Evolutionary conservation across 2,888 invertebrate genomes (phyloP).

Genomic region (Dolichomitus sp.): DNA sequence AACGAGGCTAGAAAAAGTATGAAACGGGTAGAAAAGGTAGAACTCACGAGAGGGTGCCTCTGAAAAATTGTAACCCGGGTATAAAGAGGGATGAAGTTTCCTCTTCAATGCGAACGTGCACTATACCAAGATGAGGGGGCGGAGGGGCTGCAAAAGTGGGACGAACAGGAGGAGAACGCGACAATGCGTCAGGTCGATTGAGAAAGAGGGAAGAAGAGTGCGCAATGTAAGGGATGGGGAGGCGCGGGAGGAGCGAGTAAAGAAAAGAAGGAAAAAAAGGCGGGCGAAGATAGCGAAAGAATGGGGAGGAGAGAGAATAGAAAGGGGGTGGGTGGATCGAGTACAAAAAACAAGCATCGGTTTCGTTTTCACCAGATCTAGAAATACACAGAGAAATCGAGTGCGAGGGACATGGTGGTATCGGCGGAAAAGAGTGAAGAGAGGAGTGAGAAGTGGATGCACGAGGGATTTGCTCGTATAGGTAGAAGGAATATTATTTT

Average conservation of each 20-base stretch:
- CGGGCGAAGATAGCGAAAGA: background rate
- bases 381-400: slow-evolving; percentile 46
- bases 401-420: slow-evolving; percentile 17
- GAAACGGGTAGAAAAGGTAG: slow-evolving; percentile 27
- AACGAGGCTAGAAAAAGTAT: slow-evolving; percentile 8
- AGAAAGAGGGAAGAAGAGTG: slow-evolving; percentile 40
- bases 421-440: slow-evolving; percentile 8
- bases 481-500: slow-evolving; percentile 73
- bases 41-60: slow-evolving; percentile 51
- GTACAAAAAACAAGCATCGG: slow-evolving; percentile 51
- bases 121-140: slow-evolving; percentile 13
- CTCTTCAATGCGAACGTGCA: slow-evolving; percentile 43
- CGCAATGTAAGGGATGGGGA: slow-evolving; percentile 33
- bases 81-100: slow-evolving; percentile 47
- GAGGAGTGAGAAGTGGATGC: slow-evolving; percentile 21
- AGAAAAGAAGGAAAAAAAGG: slow-evolving; percentile 21
- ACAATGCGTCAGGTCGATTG: slow-evolving; percentile 63
- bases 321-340: slow-evolving; percentile 41
- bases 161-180: slow-evolving; percentile 9
- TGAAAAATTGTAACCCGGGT: slow-evolving; percentile 57
- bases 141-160: background rate
- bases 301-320: slow-evolving; percentile 11
- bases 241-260: slow-evolving; percentile 11
- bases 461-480: slow-evolving; percentile 16
- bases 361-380: slow-evolving; percentile 52